Evolutionary conservation across 2,888 invertebrate species (phyloP), one percentile per base, ranked within the genome.

Genomic region (Noctua comes): DNA sequence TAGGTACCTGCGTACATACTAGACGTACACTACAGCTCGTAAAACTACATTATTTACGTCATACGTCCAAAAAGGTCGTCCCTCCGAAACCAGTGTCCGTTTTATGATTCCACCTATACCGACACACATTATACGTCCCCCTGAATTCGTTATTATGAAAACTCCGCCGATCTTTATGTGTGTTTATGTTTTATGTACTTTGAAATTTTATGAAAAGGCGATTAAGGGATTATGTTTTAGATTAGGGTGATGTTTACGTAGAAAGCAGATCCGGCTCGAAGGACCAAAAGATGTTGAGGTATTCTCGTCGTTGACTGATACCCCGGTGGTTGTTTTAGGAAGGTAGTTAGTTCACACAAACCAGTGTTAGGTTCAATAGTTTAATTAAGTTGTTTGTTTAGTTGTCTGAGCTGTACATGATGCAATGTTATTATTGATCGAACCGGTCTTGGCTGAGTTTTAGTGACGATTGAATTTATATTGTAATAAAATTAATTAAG

Each of bases 11-110:
- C 4, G n/a, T 85, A 73, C 65, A n/a, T 68, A 70, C 43, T 51
- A 36, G 24, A 62, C 36, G 65, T 68, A 68, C 36, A 81, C 57
- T 81, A 5, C 74, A 24, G n/a, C 64, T 80, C 85, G 65, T 87
- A 84, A 87, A 87, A 78, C 85, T 87, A 82, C 43, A 80, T 82
- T 86, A 87, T 87, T 87, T 79, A 85, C 80, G 78, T 69, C 77
- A 80, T 74, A 69, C 77, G 73, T 79, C 62, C 75, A 54, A 74
- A 86, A 82, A 73, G 85, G 82, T 87, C 82, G 82, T 27, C 64
- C 62, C 48, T 68, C 48, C 75, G 65, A 86, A 87, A 87, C 79
- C 85, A 77, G 77, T 80, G 85, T 75, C 79, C 87, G 54, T 74
- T 76, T 78, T 87, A 85, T 82, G 79, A 76, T 80, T 64, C 70